phyloP scores from a whole-genome alignment of 2,113 vertebrate species.

The Acrocephalus kingi region DNA sequence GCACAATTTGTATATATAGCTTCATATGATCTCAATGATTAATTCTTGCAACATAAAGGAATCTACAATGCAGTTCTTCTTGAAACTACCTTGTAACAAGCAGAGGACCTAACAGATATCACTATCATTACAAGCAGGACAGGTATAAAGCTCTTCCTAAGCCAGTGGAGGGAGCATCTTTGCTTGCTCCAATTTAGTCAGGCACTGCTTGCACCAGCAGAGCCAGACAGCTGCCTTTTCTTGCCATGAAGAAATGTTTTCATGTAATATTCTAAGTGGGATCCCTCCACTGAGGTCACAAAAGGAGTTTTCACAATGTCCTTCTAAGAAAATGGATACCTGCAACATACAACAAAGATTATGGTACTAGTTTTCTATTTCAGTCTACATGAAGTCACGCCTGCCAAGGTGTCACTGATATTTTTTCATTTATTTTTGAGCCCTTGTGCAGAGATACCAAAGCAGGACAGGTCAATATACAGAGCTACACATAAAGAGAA shows the following conservation, averaged over 20 bases:
- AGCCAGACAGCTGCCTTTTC: not conserved
- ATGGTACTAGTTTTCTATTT: not conserved
- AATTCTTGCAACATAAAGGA: not conserved
- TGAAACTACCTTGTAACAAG: not conserved
- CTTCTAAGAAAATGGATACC: not conserved
- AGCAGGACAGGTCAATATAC: not conserved
- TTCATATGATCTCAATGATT: not conserved
- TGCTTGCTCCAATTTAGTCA: not conserved
- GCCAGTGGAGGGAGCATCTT: not conserved
- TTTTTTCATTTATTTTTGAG: not conserved
- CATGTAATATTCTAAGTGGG: not conserved
- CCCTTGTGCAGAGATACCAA: not conserved
- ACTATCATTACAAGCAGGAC: not conserved
- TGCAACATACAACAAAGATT: not conserved
- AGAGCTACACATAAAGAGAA: not conserved
- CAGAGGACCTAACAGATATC: not conserved
- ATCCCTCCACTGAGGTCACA: not conserved
- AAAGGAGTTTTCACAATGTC: not conserved
- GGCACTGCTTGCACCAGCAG: not conserved
- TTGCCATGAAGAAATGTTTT: not conserved
- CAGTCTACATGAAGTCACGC: not conserved
- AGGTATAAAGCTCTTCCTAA: not conserved
- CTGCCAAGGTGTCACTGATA: not conserved
- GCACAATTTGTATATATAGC: not conserved
- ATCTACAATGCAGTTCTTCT: not conserved